These are phyloP conservation scores for Sebastes trivittatus DNA, from an alignment of 2,797 vertebrate genomes.

Conservation along the genomic window DNA sequence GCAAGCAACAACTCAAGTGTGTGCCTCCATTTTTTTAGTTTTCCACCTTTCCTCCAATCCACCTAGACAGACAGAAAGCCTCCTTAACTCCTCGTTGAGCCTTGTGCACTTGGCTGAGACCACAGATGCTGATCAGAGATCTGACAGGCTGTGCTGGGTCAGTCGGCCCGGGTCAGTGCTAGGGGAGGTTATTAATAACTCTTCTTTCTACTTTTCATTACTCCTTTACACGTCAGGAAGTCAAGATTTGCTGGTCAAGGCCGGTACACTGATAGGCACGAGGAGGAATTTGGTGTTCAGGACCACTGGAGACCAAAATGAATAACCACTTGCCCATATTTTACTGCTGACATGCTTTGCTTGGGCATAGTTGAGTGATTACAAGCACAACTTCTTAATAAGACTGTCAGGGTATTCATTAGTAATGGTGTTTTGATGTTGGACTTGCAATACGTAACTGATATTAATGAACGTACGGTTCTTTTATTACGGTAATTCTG, in stretches of 20 bases:
- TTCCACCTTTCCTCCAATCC: not conserved
- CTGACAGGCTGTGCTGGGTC: constrained; percentile 68
- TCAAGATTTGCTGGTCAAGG: constrained; percentile 71
- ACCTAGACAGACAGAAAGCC: not conserved
- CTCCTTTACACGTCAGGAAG: constrained; percentile 74
- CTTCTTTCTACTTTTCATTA: constrained; percentile 71
- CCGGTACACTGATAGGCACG: constrained; percentile 57
- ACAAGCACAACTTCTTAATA: not conserved
- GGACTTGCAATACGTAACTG: not conserved
- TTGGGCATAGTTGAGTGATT: constrained; percentile 30
- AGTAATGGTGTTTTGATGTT: not conserved
- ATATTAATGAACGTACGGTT: not conserved
- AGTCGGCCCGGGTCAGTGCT: constrained; percentile 60
- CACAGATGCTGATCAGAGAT: constrained; percentile 65
- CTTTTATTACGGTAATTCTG: not conserved
- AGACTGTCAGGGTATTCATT: not conserved
- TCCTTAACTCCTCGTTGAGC: constrained; percentile 21
- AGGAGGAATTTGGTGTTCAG: constrained; percentile 60
- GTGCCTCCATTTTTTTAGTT: not conserved
- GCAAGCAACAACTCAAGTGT: not conserved
- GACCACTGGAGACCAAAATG: constrained; percentile 48
- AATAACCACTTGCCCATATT: constrained; percentile 34
- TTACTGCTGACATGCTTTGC: constrained; percentile 20
- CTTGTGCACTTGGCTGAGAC: constrained; percentile 42
- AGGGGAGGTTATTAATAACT: constrained; percentile 73